Evolutionary conservation across 2,797 vertebrate genomes (phyloP), one percentile per base, ranked within the genome.

Genomic region (Hapalemur alaotrensis): DNA sequence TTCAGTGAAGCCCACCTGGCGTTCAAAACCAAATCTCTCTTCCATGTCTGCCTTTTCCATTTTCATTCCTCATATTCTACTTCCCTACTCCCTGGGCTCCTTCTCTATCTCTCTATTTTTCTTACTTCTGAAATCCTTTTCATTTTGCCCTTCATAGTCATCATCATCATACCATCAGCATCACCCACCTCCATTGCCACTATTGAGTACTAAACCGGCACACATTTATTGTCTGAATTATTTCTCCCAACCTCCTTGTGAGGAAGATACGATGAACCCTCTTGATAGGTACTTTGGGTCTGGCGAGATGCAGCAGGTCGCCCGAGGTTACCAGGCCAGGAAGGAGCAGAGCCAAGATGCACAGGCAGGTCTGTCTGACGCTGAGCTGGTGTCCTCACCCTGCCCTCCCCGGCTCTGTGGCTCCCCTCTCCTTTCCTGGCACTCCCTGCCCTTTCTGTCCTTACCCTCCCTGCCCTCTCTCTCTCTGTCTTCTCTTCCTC

Each of bases 321-420:
- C 48, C 57, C 67, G 32, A 7, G n/a, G 5, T 30, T 11, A 11
- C 20, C n/a, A 8, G 80, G 43, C 3, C 43, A 5, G 43, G 23
- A 50, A 46, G 69, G 38, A 22, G 59, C 83, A 70, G 43, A 70
- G 80, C 52, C 61, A 32, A 65, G 32, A 69, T 17, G 63, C 32
- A 32, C 52, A 63, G 76, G 38, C 83, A 38, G 38, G 79, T 52
- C 10, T 57, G 17, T 41, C 72, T 9, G 18, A n/a, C 20, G 69
- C 72, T 30, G 59, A 23, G 48, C 35, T 18, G 4, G 2, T 28
- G 67, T 48, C 25, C 30, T 48, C 65, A 15, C 8, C 13, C n/a
- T 48, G 1, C 7, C 63, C 13, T 12, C 52, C n/a, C 2, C 4
- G 8, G 8, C 14, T 5, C 48, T 12, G 1, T 5, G 13, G 14